These are phyloP conservation scores for Hapalemur alaotrensis DNA, from an alignment of 2,797 vertebrate genomes.

Conservation along the genomic window DNA sequence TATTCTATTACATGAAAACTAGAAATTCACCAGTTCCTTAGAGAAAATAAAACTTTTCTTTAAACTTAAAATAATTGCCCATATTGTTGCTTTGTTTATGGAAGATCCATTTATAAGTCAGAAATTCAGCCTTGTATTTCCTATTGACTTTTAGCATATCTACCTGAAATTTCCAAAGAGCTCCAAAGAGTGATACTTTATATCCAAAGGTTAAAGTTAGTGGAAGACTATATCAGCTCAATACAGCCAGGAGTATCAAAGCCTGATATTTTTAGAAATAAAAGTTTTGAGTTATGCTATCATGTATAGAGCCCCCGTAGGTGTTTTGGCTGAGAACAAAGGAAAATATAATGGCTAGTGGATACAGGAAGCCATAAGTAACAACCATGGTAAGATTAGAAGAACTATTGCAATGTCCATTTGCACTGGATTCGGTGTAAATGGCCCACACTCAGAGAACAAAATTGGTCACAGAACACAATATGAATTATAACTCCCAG, in stretches of 20 bases:
- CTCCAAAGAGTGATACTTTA: too few relatives aligned
- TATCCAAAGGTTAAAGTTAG: not conserved
- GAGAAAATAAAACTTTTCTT: not conserved
- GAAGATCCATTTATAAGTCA: not conserved
- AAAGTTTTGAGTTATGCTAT: not conserved
- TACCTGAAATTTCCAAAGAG: not conserved
- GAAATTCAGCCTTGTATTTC: not conserved
- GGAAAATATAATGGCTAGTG: not conserved
- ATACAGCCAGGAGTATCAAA: not conserved
- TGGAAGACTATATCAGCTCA: not conserved
- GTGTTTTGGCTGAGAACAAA: not conserved
- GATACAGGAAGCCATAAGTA: not conserved
- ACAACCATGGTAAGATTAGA: not conserved
- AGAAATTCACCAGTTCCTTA: not conserved
- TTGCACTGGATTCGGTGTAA: not conserved
- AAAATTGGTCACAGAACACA: not conserved
- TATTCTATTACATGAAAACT: not conserved
- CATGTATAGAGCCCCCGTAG: not conserved
- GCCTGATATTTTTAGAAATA: not conserved
- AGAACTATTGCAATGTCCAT: not conserved
- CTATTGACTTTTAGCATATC: not conserved
- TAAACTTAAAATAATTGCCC: not conserved
- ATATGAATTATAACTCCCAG: not conserved
- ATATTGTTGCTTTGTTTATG: not conserved
- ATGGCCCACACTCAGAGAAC: not conserved